Evolutionary conservation across 1,140 invertebrate genomes (phyloP), one percentile per base, ranked within the genome.

Genomic region (Drosophila erecta): DNA sequence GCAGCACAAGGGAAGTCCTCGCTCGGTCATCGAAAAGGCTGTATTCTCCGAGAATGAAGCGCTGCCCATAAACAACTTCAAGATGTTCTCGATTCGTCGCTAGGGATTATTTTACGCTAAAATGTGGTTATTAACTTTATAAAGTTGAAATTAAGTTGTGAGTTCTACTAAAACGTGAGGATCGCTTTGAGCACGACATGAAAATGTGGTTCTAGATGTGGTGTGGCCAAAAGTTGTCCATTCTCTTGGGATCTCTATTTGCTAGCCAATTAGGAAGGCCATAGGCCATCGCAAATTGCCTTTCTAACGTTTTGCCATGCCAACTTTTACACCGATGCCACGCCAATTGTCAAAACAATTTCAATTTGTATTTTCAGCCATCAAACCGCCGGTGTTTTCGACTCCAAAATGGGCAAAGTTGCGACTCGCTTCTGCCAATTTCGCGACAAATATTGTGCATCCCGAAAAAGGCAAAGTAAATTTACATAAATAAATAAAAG

Each of bases 401-500:
- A 35, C 56, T 57, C 50, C 43, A 55, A 65, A 75, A 61, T 4
- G 50, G 50, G 4, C 53, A 58, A 77, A 84, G 55, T 64, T 81
- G 65, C 22, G 46, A 35, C 47, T 41, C 30, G 55, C 64, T 81
- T 79, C 73, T 57, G 75, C 66, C 83, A 86, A 87, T 86, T 86
- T 87, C 41, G 61, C 56, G 51, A 71, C 83, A 86, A 87, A 86
- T 83, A 86, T 78, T 81, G 41, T 43, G 38, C 54, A 49, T 41
- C 1, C 66, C 44, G 43, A 76, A 69, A 70, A 60, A 57, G 71
- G 20, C 72, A 66, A 81, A 65, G 67, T 60, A 76, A 81, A 86
- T 86, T 86, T 86, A 73, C 79, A 86, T 86, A 86, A 86, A 86
- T 85, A 85, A 86, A 86, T 89, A 87, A 87, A 87, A 89, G 79